Evolutionary conservation across 2,888 invertebrate species (phyloP), one percentile per base, ranked within the genome.

Genomic region (Exocentrus adspersus): DNA sequence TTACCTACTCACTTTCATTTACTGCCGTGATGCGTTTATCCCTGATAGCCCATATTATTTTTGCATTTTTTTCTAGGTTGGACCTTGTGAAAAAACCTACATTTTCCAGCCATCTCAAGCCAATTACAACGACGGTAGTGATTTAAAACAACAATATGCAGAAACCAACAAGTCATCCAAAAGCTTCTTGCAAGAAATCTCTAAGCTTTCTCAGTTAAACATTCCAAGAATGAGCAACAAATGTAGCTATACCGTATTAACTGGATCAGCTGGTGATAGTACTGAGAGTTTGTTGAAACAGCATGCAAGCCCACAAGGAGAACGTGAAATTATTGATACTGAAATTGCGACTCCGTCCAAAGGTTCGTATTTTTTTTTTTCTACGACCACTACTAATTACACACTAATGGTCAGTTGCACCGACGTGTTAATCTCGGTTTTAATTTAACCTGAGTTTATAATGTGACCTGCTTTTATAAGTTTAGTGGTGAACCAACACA

Each of bases 211-310:
- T 1, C 87, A 90, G 72, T 85, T 91, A 74, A 90, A 89, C 79
- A 82, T 90, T 58, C 87, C 90, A 0, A 85, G 89, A 59, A 83
- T 89, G 51, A 88, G 89, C 65, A 85, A 84, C 70, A 88, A 90
- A 75, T 90, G 91, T 80, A 90, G 88, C 71, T 92, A 92, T 81
- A 89, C 87, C 63, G 90, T 89, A 56, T 84, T 92, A 32, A 88
- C 86, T 71, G 79, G 79, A 43, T 76, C 75, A 6, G 87, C 88
- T 51, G 87, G 88, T 30, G 90, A 91, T 79, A 88, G 90, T 75
- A 89, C 90, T 43, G 89, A 90, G 76, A 89, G 89, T 78, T 83
- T 88, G 7, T 76, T 85, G 60, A 80, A 83, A 62, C 79, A 81
- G 62, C 79, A 79, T 59, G 76, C 79, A 7, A 78, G 77, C 57